Conservation (phyloP, 2,113 vertebrate genomes). For the Ictidomys tridecemlineatus region DNA sequence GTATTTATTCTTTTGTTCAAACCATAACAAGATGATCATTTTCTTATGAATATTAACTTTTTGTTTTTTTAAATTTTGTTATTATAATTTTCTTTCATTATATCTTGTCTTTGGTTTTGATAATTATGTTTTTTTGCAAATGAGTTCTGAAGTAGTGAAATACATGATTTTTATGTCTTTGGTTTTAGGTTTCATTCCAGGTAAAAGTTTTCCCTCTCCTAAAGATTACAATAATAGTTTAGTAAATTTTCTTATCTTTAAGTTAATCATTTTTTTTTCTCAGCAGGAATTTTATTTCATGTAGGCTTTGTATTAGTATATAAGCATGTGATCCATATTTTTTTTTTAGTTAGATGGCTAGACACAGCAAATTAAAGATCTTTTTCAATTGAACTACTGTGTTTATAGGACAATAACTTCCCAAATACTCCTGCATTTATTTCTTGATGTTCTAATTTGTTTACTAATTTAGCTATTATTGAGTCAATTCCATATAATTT, state of each 20-base stretch:
- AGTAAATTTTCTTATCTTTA: background rate
- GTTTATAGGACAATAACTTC: background rate
- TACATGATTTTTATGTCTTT: background rate
- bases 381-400: background rate
- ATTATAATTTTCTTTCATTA: background rate
- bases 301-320: background rate
- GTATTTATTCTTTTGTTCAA: too few relatives aligned
- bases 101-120: background rate
- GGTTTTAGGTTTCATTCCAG: background rate
- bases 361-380: background rate
- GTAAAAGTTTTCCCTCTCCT: background rate
- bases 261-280: background rate
- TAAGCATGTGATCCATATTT: background rate
- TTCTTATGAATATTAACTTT: constrained; percentile 30
- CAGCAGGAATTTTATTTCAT: background rate
- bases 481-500: background rate
- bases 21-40: background rate
- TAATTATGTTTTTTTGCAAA: background rate
- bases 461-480: background rate
- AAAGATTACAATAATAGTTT: background rate
- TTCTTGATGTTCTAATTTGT: background rate
- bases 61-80: background rate
- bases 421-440: background rate
- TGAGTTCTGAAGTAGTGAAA: background rate
- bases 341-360: background rate